Evolutionary conservation across 2,113 vertebrate species (phyloP), one percentile per base, ranked within the genome.

Genomic region (Dipodomys ordii): DNA sequence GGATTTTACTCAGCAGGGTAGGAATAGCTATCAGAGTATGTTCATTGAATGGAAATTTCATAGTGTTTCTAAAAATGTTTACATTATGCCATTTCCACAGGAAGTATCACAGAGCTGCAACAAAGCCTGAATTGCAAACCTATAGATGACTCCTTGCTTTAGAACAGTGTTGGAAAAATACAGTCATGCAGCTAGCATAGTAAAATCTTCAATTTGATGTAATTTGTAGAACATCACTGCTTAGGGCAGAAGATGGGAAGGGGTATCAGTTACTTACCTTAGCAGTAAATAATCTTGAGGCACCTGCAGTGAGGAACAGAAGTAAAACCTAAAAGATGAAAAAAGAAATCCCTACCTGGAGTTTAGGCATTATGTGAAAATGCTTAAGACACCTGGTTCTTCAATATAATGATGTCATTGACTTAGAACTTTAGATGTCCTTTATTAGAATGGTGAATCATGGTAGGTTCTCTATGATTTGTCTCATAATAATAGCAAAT

Each of bases 61-160:
- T 6, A 39, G 6, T 28, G 25, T 73, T 92, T 95, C 62, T 92
- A 77, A 94, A 93, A 93, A 87, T 87, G 46, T 92, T 80, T 94
- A 82, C 62, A 82, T 39, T 89, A 92, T 91, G 62, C 0, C 53
- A 60, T 80, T 81, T 94, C 44, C 83, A 91, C n/a, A 71, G 64
- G 74, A 92, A 88, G 3, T n/a, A 92, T 73, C 18, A 74, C 19
- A 60, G 32, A 85, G 19, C 16, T 74, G 49, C 30, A 76, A 6
- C 39, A 92, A 94, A 88, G 32, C n/a, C 60, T 73, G 25, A 93
- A 62, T 7, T 90, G 82, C 46, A 65, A 87, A 74, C 20, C 30
- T 62, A 53, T 64, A 12, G 49, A 39, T 18, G 16, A 32, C 18
- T 39, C 28, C 15, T 46, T 35, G n/a, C 64, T 84, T 85, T 81